Base-by-base conservation (phyloP, 2,888 invertebrate species). In the Parapristionchus giblindavisi region DNA sequence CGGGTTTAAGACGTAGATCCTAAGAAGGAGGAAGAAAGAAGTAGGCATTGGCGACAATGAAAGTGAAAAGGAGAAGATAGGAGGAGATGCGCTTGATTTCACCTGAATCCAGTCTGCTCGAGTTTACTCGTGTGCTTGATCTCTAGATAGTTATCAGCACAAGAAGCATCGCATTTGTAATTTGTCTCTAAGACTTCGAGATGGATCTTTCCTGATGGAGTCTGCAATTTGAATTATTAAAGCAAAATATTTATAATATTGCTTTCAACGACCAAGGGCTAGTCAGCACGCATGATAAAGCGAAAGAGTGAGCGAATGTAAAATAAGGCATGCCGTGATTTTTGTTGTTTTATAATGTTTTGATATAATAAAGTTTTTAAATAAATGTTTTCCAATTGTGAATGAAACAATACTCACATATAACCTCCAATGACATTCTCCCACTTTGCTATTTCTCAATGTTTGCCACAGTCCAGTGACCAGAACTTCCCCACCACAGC, bases 81-180 rank as follows among this genome's bases (percentile, higher is more conserved):
- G 6, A 5, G 54, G 11, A 43, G 8, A 17, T 8, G 43, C 63
- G n/a, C 29, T 34, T 21, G 51, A 24, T 68, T 52, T 51, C 36
- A 79, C 83, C 83, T 76, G 76, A 83, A 83, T 21, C 83, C 83
- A 61, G 83, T 83, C 60, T 82, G 81, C 68, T 83, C 79, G 58
- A 81, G 75, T 51, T 80, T 75, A 24, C 29, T 32, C 0, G 78
- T 76, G 74, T 82, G 81, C 72, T 83, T 83, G 66, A 83, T 82
- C 70, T 82, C 81, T 32, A 83, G 32, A 61, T 79, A 83, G 72
- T 81, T 82, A 34, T 83, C 81, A 27, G 83, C 79, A 52, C 83
- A 83, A 0, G 83, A 81, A 4, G 81, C 78, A 38, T 83, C 81
- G 61, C 83, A 83, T 70, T 78, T 79, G 60, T 79, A 82, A 32